Base-by-base conservation (phyloP, 1,140 invertebrate genomes). In the Scaptomyza montana region DNA sequence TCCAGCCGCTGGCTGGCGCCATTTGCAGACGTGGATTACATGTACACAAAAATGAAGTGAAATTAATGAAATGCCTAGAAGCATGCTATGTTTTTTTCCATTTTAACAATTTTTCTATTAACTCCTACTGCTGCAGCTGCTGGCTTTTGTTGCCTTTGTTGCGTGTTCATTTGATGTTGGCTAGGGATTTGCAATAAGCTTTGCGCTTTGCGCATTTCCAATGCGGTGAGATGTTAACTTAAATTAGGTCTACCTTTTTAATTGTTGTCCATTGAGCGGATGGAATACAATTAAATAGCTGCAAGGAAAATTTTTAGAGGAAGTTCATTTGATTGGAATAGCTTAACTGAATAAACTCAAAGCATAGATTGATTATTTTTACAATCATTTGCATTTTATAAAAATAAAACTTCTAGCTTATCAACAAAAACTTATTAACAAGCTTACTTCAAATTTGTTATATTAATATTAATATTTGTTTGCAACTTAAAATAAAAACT, bases 21-120 rank as follows among this genome's bases (percentile, higher is more conserved):
- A 41, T 45, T 63, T 39, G 25, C 25, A 59, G 56, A 45, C 54
- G 36, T 56, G 54, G 72, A 71, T 78, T 66, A 51, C 67, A 59
- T 69, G 55, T 60, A 71, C 79, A 82, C 59, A 61, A 79, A 73
- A 77, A 84, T 80, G 64, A 74, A 87, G 75, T 70, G 46, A 76
- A 73, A 87, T 87, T 86, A 87, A 86, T 86, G 68, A 81, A 87
- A 81, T 86, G 81, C 74, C 81, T 76, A 62, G 45, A 75, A 81
- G 75, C 81, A 82, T 78, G 82, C 82, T 54, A 87, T 41, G 53
- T 46, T 64, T 45, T 54, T 33, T 54, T 60, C 30, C 46, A 54
- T 61, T n/a, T 33, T 47, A 50, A 16, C 33, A 36, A 2, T 9
- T 36, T 41, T 41, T 50, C 28, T 16, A 30, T 49, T 28, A 60